Conservation (phyloP, 2,113 vertebrate species). For the Riparia riparia region DNA sequence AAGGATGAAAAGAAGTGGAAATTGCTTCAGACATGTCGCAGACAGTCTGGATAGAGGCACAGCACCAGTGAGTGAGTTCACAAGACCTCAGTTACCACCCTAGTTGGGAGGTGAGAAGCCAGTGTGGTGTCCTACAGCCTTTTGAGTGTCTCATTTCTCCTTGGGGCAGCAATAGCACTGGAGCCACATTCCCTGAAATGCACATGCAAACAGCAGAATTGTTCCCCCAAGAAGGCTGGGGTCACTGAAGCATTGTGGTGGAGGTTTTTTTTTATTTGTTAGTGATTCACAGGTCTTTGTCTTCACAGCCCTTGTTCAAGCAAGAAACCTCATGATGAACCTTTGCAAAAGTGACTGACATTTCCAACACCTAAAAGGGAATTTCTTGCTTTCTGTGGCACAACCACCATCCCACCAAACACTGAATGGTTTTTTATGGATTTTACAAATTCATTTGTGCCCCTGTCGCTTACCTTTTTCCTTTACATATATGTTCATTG, state of each 20-base stretch:
- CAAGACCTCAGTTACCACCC: neutral
- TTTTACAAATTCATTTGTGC: neutral
- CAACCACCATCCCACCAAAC: neutral
- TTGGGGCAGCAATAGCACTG: neutral
- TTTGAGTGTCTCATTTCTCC: neutral
- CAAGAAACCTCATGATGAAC: neutral
- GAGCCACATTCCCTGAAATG: neutral
- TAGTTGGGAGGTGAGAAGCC: accelerated
- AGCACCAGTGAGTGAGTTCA: neutral
- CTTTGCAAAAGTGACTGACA: neutral
- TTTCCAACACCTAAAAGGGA: neutral
- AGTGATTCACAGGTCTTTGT: neutral
- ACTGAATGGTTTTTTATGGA: no score
- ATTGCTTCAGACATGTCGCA: neutral
- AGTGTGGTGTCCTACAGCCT: neutral
- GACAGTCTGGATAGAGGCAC: neutral
- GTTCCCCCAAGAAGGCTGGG: neutral
- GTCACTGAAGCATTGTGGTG: neutral
- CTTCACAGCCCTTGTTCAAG: neutral
- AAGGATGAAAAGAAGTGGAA: neutral
- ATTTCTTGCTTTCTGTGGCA: neutral
- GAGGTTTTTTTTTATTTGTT: neutral
- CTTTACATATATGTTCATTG: neutral
- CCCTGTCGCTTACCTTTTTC: neutral
- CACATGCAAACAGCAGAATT: neutral